Conservation (phyloP, 2,797 vertebrate species). For the Apodemus agrarius region DNA sequence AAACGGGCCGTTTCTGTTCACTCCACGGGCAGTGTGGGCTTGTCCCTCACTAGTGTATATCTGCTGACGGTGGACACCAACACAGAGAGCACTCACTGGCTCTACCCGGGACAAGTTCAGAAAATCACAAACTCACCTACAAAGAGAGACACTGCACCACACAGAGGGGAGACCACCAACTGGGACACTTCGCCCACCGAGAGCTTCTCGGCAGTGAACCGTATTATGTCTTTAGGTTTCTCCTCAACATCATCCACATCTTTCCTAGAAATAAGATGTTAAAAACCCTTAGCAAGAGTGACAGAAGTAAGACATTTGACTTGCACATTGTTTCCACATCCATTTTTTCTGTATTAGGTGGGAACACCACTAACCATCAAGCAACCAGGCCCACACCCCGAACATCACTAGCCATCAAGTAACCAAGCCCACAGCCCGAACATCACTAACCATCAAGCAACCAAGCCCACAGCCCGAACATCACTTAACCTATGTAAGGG, state of each 20-base stretch:
- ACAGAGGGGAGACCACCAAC: constrained; percentile 89
- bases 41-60: neutral
- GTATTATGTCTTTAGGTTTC: constrained; percentile 88
- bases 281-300: neutral
- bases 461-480: neutral
- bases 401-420: neutral
- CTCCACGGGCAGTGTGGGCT: neutral
- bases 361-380: neutral
- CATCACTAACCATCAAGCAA: neutral
- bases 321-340: neutral
- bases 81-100: neutral
- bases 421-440: neutral
- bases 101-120: neutral
- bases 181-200: constrained; percentile 90
- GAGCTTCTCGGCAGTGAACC: constrained; percentile 90
- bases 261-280: constrained; percentile 69
- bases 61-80: neutral
- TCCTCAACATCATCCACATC: constrained; percentile 84
- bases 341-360: neutral
- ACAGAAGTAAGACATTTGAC: neutral
- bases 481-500: neutral
- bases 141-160: constrained; percentile 94
- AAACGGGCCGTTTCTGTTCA: neutral
- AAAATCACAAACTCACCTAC: constrained; percentile 89
- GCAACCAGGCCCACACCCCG: neutral